phyloP scores from a whole-genome alignment of 2,113 vertebrate species.

The Acinonyx jubatus region DNA sequence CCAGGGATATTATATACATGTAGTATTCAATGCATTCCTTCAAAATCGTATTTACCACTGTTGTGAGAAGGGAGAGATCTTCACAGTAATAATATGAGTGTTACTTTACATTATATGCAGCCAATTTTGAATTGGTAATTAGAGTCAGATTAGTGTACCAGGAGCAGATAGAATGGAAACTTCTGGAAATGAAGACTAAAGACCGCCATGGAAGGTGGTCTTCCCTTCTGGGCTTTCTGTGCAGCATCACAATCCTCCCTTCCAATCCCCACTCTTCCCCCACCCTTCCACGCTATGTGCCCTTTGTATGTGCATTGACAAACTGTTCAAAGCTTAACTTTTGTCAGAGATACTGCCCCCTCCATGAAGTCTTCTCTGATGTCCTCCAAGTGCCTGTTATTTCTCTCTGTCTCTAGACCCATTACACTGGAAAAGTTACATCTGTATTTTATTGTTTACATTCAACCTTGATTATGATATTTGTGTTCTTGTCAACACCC shows the following conservation, averaged over 20 bases:
- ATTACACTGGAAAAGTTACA: not conserved
- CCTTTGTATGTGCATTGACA: not conserved
- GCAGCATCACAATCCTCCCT: not conserved
- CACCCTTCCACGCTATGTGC: not conserved
- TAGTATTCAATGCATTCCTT: not conserved
- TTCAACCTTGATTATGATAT: not conserved
- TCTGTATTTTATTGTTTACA: not conserved
- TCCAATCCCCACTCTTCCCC: not conserved
- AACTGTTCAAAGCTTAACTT: not conserved
- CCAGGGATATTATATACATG: not conserved
- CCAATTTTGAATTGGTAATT: not conserved
- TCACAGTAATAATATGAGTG: not conserved
- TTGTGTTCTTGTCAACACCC: not conserved
- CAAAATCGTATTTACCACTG: not conserved
- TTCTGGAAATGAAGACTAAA: slow-evolving; percentile 20
- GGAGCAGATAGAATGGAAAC: not conserved
- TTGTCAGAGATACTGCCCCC: not conserved
- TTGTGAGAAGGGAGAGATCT: not conserved
- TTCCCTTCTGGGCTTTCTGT: not conserved
- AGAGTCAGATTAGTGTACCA: not conserved
- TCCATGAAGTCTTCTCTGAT: not conserved
- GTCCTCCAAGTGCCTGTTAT: not conserved
- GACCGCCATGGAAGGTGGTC: not conserved
- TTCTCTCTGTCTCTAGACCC: not conserved
- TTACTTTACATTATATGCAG: not conserved